A percentile compares a stretch with the other conserved stretches of the same genome.
phyloP scores from a whole-genome alignment of 2,113 vertebrate species.

The Ophiodon elongatus region DNA sequence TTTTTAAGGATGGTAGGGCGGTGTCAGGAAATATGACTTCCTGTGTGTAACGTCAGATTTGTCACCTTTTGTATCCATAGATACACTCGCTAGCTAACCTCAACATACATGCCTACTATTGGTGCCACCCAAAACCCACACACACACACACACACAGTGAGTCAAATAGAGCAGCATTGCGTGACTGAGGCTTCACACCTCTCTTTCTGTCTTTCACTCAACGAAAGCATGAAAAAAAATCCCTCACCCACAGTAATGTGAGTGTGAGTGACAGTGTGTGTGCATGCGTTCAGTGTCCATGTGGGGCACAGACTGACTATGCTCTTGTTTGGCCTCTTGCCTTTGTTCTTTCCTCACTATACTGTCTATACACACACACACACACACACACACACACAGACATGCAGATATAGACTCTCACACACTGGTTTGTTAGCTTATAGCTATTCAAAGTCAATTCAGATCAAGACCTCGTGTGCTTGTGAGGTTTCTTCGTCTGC shows the following conservation, averaged over 20 bases:
- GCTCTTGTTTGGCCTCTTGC: slow-evolving; percentile 59
- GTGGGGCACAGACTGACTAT: slow-evolving; percentile 43
- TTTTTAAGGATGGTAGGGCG: slow-evolving; percentile 30
- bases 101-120: slow-evolving; percentile 13
- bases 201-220: slow-evolving; percentile 70
- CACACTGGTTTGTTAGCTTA: slow-evolving; percentile 32
- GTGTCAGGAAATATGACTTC: slow-evolving; percentile 60
- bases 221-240: slow-evolving; percentile 70
- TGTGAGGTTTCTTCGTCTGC: background rate
- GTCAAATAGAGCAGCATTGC: slow-evolving; percentile 54
- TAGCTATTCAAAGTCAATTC: slow-evolving; percentile 2
- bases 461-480: background rate
- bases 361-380: slow-evolving; percentile 18
- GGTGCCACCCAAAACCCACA: slow-evolving; percentile 4
- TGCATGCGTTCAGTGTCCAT: slow-evolving; percentile 26
- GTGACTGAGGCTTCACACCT: slow-evolving; percentile 78
- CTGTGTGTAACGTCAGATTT: slow-evolving; percentile 41
- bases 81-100: slow-evolving; percentile 33
- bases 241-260: slow-evolving; percentile 71
- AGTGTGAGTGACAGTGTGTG: slow-evolving; percentile 12
- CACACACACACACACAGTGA: background rate
- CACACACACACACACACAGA: no score
- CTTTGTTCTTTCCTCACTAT: slow-evolving; percentile 57
- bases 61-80: slow-evolving; percentile 48
- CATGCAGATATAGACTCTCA: slow-evolving; percentile 46